Percentiles rank a stretch among this genome's conserved stretches.
These are phyloP conservation scores for Mimumesa dahlbomi DNA, from an alignment of 2,888 invertebrate genomes.

Conservation along the genomic window DNA sequence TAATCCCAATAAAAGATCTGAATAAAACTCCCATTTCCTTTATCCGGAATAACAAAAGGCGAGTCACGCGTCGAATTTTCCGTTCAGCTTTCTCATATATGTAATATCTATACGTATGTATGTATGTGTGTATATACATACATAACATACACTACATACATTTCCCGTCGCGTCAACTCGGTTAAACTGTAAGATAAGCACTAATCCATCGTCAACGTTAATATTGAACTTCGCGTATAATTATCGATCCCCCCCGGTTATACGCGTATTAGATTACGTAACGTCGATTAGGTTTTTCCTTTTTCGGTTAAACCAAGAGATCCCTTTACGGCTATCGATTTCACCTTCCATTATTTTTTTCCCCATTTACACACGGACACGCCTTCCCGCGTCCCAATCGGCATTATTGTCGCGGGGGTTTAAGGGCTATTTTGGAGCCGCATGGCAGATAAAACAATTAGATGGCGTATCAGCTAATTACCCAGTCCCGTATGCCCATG, in stretches of 20 bases:
- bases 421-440: slow-evolving; percentile 33
- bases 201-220: slow-evolving; percentile 5
- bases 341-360: too few relatives aligned
- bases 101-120: too few relatives aligned
- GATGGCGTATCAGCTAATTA: slow-evolving; percentile 51
- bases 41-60: too few relatives aligned
- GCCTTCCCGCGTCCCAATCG: slow-evolving; percentile 42
- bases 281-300: slow-evolving; percentile 35
- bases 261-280: slow-evolving; percentile 39
- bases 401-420: slow-evolving; percentile 38
- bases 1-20: too few relatives aligned
- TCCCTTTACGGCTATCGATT: slow-evolving; percentile 16
- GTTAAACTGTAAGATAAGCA: background rate
- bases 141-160: too few relatives aligned
- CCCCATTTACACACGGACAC: slow-evolving; percentile 19
- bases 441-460: slow-evolving; percentile 48
- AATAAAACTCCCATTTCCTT: too few relatives aligned
- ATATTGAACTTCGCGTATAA: slow-evolving; percentile 50
- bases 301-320: background rate
- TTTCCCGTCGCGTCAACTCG: background rate
- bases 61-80: too few relatives aligned
- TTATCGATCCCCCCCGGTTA: slow-evolving; percentile 33
- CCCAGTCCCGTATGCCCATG: slow-evolving; percentile 29
- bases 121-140: too few relatives aligned
- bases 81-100: too few relatives aligned